A percentile compares a stretch with the other conserved stretches of the same genome.
These are phyloP conservation scores for Hirtodrosophila duncani DNA, from an alignment of 2,888 invertebrate genomes.

Conservation along the genomic window DNA sequence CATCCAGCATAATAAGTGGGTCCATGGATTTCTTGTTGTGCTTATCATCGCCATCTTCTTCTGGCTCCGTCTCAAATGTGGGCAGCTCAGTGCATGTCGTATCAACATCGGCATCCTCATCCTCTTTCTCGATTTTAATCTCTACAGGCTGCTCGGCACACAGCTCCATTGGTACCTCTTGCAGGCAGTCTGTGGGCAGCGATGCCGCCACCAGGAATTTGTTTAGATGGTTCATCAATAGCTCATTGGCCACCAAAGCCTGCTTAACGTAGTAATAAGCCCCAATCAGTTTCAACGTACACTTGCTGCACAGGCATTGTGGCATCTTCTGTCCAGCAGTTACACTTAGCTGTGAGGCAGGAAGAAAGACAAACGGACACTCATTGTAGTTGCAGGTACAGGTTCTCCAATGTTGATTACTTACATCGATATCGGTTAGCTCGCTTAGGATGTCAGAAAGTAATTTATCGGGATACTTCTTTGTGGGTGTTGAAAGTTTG, in stretches of 20 bases:
- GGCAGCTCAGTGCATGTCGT: slow-evolving; percentile 48
- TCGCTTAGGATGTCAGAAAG: slow-evolving; percentile 50
- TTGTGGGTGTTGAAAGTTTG: slow-evolving; percentile 41
- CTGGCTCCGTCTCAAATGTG: no score
- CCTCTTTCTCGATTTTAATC: slow-evolving; percentile 59
- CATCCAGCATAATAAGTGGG: slow-evolving; percentile 49
- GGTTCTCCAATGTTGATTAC: no score
- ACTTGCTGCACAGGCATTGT: slow-evolving; percentile 55
- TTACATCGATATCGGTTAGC: slow-evolving; percentile 51
- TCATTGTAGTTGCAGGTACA: no score
- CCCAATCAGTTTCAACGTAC: slow-evolving; percentile 55
- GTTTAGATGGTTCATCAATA: slow-evolving; percentile 47
- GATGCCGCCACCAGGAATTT: slow-evolving; percentile 12
- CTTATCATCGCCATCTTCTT: slow-evolving; percentile 12
- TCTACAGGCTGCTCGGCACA: slow-evolving; percentile 59
- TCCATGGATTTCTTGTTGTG: slow-evolving; percentile 40
- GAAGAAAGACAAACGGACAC: background rate
- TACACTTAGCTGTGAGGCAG: slow-evolving; percentile 31
- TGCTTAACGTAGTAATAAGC: slow-evolving; percentile 65
- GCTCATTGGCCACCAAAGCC: slow-evolving; percentile 51
- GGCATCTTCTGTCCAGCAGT: slow-evolving; percentile 46
- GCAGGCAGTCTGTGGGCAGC: slow-evolving; percentile 52
- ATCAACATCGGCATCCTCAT: slow-evolving; percentile 35
- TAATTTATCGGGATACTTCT: slow-evolving; percentile 53
- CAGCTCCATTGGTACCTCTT: slow-evolving; percentile 68